Evolutionary conservation across 2,797 vertebrate genomes (phyloP), one percentile per base, ranked within the genome.

Genomic region (Falco cherrug): DNA sequence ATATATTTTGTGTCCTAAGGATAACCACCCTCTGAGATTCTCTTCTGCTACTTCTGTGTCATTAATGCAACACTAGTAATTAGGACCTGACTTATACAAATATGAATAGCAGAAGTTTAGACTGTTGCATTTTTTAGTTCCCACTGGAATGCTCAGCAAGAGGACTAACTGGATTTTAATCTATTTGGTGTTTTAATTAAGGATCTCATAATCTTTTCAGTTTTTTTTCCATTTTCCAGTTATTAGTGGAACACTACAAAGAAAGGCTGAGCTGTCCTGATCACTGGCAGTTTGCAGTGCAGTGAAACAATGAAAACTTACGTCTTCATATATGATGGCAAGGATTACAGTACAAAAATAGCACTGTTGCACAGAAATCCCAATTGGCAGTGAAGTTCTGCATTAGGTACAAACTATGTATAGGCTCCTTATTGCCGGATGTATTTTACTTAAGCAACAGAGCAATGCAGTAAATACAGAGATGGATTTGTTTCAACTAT

Each of bases 1-100:
- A 75, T 91, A 77, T 91, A 91, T 94, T 95, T 86, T 53, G n/a
- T 88, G 43, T 92, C 92, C 84, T 97, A 53, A 94, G 83, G 86
- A 92, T 67, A 95, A 45, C 77, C 50, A 79, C 70, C 39, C 74
- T 94, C 50, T 65, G 71, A 94, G 91, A 67, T 78, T 90, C 61
- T 81, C 43, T 84, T 95, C 54, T 88, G 41, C 83, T 63, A 0
- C 76, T 92, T 87, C 82, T 9, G 3, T 93, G 73, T 48, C 89
- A 78, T 95, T 95, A 95, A 88, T 70, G 77, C 7, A 12, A 61
- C n/a, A 67, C 53, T 45, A 13, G 33, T 84, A 95, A 93, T 97
- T 96, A 93, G 85, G 59, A 78, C 33, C 15, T 91, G 87, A 92
- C 61, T 94, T 86, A 95, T 9, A 70, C 22, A 92, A 83, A 86